phyloP scores from a whole-genome alignment of 2,888 invertebrate species.

The Stratiomys singularior region DNA sequence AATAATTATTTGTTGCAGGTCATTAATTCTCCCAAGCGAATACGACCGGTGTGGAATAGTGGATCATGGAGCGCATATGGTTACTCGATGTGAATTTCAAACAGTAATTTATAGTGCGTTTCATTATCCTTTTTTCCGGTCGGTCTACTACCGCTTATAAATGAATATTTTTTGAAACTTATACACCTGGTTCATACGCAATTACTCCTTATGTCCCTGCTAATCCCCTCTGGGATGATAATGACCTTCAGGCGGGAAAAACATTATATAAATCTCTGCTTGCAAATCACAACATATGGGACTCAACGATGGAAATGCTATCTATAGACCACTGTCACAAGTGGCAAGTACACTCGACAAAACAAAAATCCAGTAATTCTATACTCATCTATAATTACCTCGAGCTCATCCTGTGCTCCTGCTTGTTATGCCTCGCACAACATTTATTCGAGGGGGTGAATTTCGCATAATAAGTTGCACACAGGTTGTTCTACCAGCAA shows the following conservation, averaged over 20 bases:
- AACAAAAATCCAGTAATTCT: conserved; percentile 59
- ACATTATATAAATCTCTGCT: background rate
- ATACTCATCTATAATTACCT: conserved; percentile 60
- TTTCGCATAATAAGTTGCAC: conserved; percentile 38
- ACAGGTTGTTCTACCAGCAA: conserved; percentile 20
- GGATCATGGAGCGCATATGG: too few relatives aligned
- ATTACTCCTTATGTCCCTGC: too few relatives aligned
- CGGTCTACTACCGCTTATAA: too few relatives aligned
- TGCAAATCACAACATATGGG: conserved; percentile 48
- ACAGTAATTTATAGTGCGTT: too few relatives aligned
- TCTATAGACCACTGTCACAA: conserved; percentile 45
- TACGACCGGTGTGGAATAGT: too few relatives aligned
- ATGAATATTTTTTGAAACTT: too few relatives aligned
- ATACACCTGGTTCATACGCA: too few relatives aligned
- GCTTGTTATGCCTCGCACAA: background rate
- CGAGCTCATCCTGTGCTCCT: conserved; percentile 45
- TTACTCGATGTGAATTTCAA: too few relatives aligned
- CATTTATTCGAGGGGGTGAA: background rate
- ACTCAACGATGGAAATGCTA: conserved; percentile 33
- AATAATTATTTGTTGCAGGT: conserved; percentile 5
- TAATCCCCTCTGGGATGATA: background rate
- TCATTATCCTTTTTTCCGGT: too few relatives aligned
- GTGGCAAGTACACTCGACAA: conserved; percentile 41
- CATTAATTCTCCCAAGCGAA: background rate
- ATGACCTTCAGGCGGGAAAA: background rate